Percentiles rank a stretch among this genome's conserved stretches.
Evolutionary conservation across 2,797 vertebrate genomes (phyloP).

Genomic region (Acanthiza pusilla): DNA sequence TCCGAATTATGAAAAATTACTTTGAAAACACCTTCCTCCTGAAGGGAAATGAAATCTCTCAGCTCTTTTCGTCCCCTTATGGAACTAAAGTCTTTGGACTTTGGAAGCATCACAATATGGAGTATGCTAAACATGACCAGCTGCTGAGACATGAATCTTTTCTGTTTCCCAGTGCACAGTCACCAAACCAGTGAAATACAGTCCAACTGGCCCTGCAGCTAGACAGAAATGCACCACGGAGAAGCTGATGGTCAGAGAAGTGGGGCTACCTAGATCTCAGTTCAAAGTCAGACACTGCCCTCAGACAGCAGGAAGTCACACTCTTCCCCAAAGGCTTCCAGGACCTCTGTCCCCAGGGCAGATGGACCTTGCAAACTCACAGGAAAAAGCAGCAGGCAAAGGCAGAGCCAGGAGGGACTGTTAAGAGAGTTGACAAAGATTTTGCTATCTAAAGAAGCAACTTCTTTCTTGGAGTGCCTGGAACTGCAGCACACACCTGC

Average conservation of each 20-base stretch:
- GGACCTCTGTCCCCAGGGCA: neutral
- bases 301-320: neutral
- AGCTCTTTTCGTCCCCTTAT: neutral
- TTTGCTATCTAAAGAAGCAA: neutral
- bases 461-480: neutral
- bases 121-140: fast-evolving
- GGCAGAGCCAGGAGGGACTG: neutral
- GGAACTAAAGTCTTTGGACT: neutral
- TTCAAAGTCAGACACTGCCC: neutral
- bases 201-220: neutral
- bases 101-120: neutral
- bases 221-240: neutral
- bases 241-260: neutral
- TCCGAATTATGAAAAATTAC: neutral
- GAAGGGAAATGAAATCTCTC: neutral
- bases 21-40: neutral
- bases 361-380: neutral
- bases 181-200: neutral
- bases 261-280: neutral
- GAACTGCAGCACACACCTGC: neutral
- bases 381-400: neutral
- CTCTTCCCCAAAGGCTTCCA: neutral
- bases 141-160: neutral
- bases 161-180: neutral
- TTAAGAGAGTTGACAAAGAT: neutral